phyloP scores from a whole-genome alignment of 2,113 vertebrate species.

The Anhinga rufa region DNA sequence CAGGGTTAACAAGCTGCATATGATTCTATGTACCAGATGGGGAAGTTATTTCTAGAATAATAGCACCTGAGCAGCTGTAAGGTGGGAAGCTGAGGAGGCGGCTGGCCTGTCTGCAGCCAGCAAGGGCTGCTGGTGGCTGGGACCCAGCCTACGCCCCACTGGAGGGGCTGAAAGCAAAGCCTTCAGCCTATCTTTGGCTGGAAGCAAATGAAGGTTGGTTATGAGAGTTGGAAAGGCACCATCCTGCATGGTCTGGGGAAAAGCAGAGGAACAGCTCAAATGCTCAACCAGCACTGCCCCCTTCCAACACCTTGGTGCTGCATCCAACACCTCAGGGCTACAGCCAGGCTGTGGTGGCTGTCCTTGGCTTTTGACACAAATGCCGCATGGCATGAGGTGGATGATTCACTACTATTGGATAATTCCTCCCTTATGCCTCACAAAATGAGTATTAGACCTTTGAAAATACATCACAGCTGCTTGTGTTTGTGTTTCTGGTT shows the following conservation, averaged over 20 bases:
- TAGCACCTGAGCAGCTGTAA: neutral
- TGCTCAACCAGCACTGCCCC: neutral
- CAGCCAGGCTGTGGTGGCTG: neutral
- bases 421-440: neutral
- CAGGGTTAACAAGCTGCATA: neutral
- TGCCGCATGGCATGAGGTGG: rapidly evolving
- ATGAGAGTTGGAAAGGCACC: neutral
- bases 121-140: neutral
- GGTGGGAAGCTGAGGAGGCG: neutral
- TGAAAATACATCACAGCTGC: neutral
- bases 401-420: neutral
- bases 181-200: neutral
- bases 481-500: neutral
- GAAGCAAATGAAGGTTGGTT: neutral
- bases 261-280: neutral
- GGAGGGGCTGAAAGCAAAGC: neutral
- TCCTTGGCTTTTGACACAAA: neutral
- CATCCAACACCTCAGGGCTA: rapidly evolving
- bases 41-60: neutral
- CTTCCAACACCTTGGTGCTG: neutral
- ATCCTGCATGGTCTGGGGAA: neutral
- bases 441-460: neutral
- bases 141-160: neutral
- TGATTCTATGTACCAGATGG: neutral
- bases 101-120: neutral